phyloP scores from a whole-genome alignment of 2,113 vertebrate genomes.

The human (Homo sapiens) region DNA sequence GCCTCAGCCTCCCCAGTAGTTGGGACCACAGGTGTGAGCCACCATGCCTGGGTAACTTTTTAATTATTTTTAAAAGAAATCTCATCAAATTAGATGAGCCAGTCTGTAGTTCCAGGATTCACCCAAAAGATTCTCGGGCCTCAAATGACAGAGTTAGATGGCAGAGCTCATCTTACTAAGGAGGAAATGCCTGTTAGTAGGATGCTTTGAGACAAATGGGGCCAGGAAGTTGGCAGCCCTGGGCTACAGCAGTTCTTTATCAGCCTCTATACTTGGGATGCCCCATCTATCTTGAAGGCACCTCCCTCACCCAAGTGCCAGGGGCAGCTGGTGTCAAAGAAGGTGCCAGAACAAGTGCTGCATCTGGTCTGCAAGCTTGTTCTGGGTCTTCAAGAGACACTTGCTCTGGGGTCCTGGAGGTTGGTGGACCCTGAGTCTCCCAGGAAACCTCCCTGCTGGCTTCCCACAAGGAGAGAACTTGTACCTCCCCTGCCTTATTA shows the following conservation, averaged over 20 bases:
- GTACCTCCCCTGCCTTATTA: background rate
- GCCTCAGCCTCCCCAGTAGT: too few species aligned
- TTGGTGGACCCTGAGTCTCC: background rate
- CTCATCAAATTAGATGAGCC: background rate
- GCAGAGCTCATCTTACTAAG: background rate
- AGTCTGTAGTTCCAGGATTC: background rate
- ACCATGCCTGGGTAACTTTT: background rate
- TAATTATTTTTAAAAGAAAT: background rate
- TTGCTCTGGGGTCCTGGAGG: too few species aligned
- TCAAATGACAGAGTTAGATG: background rate
- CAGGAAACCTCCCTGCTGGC: background rate
- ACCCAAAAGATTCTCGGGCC: background rate
- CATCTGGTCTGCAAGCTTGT: rapidly evolving
- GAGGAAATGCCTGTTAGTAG: background rate
- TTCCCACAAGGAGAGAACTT: background rate
- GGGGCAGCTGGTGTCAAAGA: background rate
- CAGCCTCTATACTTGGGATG: background rate
- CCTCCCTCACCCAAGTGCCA: background rate
- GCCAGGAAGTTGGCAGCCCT: background rate
- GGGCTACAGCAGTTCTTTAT: background rate
- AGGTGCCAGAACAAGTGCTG: background rate
- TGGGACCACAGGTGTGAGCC: too few species aligned
- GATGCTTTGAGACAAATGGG: background rate
- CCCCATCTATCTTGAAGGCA: background rate
- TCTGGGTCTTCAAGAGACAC: background rate